phyloP scores from a whole-genome alignment of 2,113 vertebrate species.

The Brachyhypopomus occidentalis region DNA sequence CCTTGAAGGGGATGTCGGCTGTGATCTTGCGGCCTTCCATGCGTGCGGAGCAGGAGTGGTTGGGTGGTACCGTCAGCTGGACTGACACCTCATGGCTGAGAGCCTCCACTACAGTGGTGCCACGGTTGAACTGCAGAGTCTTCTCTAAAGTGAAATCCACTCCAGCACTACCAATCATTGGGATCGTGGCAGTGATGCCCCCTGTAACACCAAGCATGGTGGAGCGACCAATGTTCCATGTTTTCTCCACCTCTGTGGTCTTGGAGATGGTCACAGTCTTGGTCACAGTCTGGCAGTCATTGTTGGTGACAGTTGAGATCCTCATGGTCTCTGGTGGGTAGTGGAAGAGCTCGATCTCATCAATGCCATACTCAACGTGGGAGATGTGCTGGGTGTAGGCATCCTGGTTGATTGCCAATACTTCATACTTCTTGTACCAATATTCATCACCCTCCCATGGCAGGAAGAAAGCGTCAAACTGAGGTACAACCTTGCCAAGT shows the following conservation, averaged over 20 bases:
- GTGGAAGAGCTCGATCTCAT: constrained; percentile 70
- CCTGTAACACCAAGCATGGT: constrained; percentile 68
- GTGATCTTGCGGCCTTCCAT: constrained; percentile 74
- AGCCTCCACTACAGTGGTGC: constrained; percentile 68
- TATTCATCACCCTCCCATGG: constrained; percentile 76
- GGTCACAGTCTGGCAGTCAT: constrained; percentile 66
- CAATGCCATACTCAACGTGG: constrained; percentile 68
- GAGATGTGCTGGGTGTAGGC: constrained; percentile 71
- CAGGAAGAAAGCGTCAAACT: constrained; percentile 74
- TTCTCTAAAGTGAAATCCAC: constrained; percentile 69
- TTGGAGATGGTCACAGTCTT: constrained; percentile 73
- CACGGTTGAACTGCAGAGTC: constrained; percentile 67
- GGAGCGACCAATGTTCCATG: constrained; percentile 73
- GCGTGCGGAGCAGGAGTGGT: constrained; percentile 68
- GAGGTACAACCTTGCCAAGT: constrained; percentile 74
- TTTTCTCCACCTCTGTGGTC: constrained; percentile 66
- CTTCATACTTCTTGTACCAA: constrained; percentile 76
- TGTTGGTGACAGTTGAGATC: constrained; percentile 71
- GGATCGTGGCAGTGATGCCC: constrained; percentile 72
- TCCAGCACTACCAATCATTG: constrained; percentile 64
- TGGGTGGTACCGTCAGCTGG: constrained; percentile 67
- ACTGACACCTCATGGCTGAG: constrained; percentile 70
- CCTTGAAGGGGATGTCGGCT: constrained; percentile 72
- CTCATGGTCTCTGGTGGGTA: constrained; percentile 73
- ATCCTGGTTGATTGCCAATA: constrained; percentile 71